Evolutionary conservation across 2,888 invertebrate genomes (phyloP), one percentile per base, ranked within the genome.

Genomic region (Scotopteryx bipunctaria): DNA sequence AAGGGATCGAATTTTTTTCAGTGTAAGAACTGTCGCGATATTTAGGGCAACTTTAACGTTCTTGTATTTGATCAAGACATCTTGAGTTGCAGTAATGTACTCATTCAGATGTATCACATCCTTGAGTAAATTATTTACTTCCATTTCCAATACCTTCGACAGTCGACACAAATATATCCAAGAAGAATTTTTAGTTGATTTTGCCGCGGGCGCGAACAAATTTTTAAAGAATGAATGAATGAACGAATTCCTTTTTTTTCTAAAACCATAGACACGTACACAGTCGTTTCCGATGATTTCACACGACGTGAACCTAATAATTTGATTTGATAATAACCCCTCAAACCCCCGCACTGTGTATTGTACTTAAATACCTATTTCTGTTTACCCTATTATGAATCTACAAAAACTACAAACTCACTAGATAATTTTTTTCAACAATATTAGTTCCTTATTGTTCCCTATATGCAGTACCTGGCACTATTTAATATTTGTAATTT

Each of bases 1-100:
- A 17, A 78, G 56, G 11, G 72, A 74, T 35, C 71, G 69, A 51
- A 81, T 67, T 64, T 83, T 83, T 58, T 82, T 85, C 49, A 87
- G 59, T 13, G 72, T 66, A 11, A 79, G 62, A 51, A 83, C 69
- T 25, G 77, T 75, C 3, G 82, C 70, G 69, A 80, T 75, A 45
- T 83, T 83, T 27, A 83, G 65, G 51, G 69, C 64, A 31, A 81
- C 64, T 72, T 68, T 77, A 13, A 61, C 51, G 23, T 64, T 63
- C 59, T 66, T 63, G 52, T 55, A 62, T 54, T 71, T 70, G 14
- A 59, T 63, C 4, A 54, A 23, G 4, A 76, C 51, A 47, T 78
- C 68, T 54, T 80, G 72, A 15, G 82, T 78, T 29, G 66, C 48
- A 2, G 69, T 45, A 35, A 76, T 71, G 35, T 84, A 87, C 21